Percentiles rank a stretch among this genome's conserved stretches.
phyloP scores from a whole-genome alignment of 1,140 invertebrate species.

The Trigoniulus corallinus region DNA sequence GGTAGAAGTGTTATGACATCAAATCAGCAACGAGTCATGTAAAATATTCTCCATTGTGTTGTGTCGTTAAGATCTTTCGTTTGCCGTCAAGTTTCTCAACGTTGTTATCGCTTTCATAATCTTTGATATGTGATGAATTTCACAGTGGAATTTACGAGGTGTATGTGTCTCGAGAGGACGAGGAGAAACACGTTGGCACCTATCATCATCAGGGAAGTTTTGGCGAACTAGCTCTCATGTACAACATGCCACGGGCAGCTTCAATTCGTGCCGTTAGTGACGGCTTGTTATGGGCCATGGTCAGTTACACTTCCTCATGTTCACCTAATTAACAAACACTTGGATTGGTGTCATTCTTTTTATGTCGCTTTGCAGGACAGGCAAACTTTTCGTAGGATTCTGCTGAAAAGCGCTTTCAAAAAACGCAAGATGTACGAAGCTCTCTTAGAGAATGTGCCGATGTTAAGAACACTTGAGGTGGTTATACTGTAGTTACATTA shows the following conservation, averaged over 20 bases:
- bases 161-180: constrained; percentile 50
- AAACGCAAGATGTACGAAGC: constrained; percentile 93
- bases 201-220: constrained; percentile 84
- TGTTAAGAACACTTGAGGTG: constrained; percentile 77
- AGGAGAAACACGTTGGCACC: constrained; percentile 55
- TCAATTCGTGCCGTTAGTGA: constrained; percentile 42
- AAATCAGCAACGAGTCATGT: too few species aligned
- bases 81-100: too few species aligned
- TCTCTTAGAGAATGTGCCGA: constrained; percentile 80
- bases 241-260: constrained; percentile 92
- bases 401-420: constrained; percentile 88
- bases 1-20: too few species aligned
- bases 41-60: too few species aligned
- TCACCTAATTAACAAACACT: neutral
- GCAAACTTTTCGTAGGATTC: constrained; percentile 83
- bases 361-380: constrained; percentile 37
- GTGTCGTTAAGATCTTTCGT: too few species aligned
- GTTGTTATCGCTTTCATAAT: too few species aligned
- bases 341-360: too few species aligned
- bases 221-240: constrained; percentile 90
- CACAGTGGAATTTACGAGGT: constrained; percentile 62
- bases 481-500: constrained; percentile 7
- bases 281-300: constrained; percentile 88
- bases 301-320: constrained; percentile 12
- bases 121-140: too few species aligned